Base-by-base conservation (phyloP, 2,113 vertebrate genomes). In the Caretta caretta region DNA sequence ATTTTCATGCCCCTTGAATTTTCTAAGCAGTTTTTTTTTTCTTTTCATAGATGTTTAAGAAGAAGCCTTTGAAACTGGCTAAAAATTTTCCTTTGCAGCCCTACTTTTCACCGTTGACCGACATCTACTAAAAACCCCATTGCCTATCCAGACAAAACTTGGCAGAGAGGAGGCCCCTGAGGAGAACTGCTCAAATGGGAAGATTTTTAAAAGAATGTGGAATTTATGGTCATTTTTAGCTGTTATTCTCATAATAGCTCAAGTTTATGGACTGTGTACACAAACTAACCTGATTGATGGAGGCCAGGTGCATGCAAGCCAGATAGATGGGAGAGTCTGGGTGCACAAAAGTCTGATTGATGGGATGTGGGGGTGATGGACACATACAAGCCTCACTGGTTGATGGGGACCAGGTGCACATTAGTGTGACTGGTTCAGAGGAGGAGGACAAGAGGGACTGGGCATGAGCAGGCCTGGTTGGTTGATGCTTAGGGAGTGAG, bases 31-130 rank as follows among this genome's bases (percentile, higher is more conserved):
- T 10, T 94, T 88, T 80, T 5, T 42, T 31, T 81, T 80, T 83
- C 42, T 96, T 90, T 93, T 85, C 3, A 79, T 19, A 20, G 59
- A 48, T 88, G 89, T 93, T 92, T 83, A 88, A 35, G 29, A 83
- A 86, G 80, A 17, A 19, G 65, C n/a, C 19, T 72, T 72, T 72
- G 65, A 72, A 72, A 72, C 35, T 72, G 65, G 65, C 35, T 72
- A 72, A 78, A 78, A 78, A 14, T 11, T 48, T 78, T 78, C 42
- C 42, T 78, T 78, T 46, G 72, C 24, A 27, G 12, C 22, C 6
- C 12, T 27, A 27, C 25, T 48, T 78, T 78, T 78, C 75, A 48
- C 29, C 48, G 24, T 48, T 78, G 42, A 48, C 75, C 12, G 7
- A 48, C 27, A 48, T 48, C 42, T 48, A 29, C 48, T 72, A 72